phyloP scores from a whole-genome alignment of 2,113 vertebrate species.

The Cheilinus undulatus region DNA sequence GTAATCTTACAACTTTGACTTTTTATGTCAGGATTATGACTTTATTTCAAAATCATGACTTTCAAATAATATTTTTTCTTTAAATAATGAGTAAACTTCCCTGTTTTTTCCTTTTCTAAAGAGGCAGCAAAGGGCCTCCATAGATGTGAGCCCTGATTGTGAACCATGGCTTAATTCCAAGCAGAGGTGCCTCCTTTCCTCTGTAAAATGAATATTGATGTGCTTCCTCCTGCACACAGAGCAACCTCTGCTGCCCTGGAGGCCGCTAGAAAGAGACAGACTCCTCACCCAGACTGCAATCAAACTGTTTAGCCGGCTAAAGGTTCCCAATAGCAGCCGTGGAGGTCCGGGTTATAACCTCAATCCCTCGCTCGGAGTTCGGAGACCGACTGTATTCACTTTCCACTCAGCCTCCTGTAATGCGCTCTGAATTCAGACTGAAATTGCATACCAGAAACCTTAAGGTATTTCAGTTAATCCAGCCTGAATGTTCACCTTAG shows the following conservation, averaged over 20 bases:
- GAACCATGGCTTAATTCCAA: neutral
- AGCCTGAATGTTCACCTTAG: conserved; percentile 23
- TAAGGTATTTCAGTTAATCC: conserved; percentile 38
- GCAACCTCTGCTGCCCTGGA: neutral
- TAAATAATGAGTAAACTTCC: no score
- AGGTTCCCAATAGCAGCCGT: conserved; percentile 31
- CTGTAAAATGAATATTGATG: conserved; percentile 27
- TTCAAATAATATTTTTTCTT: no score
- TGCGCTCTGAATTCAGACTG: conserved; percentile 51
- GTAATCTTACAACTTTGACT: no score
- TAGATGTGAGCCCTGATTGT: conserved; percentile 6
- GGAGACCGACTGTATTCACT: conserved; percentile 59
- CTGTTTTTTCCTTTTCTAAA: no score
- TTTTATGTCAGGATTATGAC: no score
- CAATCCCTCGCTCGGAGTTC: conserved; percentile 62
- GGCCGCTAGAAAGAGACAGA: neutral
- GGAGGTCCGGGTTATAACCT: conserved; percentile 65
- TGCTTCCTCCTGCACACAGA: conserved; percentile 16
- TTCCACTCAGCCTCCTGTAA: conserved; percentile 48
- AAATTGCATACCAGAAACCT: conserved; percentile 44
- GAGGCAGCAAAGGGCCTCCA: no score
- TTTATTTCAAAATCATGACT: no score
- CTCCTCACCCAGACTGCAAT: conserved; percentile 27
- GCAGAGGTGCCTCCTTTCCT: neutral
- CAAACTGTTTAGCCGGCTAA: conserved; percentile 35